A percentile compares a stretch with the other conserved stretches of the same genome.
Evolutionary conservation across 2,888 invertebrate species (phyloP).

Genomic region (Pterobdella sp.): DNA sequence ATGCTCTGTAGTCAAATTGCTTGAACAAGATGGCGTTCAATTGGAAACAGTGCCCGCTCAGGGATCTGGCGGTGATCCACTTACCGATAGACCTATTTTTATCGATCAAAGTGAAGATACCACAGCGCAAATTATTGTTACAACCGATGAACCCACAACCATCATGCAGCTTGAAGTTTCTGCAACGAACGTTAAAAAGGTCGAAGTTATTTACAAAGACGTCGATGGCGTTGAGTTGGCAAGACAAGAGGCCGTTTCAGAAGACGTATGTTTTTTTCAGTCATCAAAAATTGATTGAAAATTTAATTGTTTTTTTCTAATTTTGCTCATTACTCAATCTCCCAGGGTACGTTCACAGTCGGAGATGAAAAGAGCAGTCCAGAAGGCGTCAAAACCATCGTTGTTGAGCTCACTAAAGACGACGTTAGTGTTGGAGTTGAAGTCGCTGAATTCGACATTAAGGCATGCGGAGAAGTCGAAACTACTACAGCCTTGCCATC

Average conservation of each 20-base stretch:
- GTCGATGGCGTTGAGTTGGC: background rate
- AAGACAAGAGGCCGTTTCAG: background rate
- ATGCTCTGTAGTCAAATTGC: background rate
- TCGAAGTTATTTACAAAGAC: background rate
- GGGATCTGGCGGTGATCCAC: background rate
- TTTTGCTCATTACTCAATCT: background rate
- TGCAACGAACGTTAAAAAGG: background rate
- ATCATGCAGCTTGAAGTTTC: background rate
- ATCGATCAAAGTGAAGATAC: background rate
- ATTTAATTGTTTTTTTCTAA: background rate
- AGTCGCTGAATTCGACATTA: background rate
- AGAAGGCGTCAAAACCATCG: background rate
- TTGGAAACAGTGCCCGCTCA: background rate
- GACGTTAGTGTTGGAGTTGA: background rate
- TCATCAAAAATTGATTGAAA: background rate
- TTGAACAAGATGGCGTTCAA: background rate
- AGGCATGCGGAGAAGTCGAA: background rate
- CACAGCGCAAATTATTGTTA: background rate
- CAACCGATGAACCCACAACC: background rate
- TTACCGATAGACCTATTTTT: background rate
- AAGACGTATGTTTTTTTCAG: no score
- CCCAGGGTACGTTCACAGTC: background rate
- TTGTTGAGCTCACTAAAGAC: background rate
- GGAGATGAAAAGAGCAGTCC: background rate
- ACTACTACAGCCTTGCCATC: background rate